phyloP scores from a whole-genome alignment of 2,797 vertebrate species.

The Dryobates pubescens region DNA sequence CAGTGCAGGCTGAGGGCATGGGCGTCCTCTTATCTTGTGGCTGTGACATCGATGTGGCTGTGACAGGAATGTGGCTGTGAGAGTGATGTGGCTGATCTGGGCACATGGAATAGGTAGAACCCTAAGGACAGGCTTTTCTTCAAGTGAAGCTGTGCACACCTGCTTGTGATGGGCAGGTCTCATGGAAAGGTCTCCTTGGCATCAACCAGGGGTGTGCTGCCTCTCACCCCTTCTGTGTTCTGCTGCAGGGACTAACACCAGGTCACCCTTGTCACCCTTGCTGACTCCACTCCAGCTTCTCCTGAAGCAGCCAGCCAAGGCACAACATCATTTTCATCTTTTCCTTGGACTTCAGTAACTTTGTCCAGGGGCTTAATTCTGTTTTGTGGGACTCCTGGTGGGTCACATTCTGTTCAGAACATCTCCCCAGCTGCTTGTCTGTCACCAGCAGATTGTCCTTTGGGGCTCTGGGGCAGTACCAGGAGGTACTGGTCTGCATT shows the following conservation, averaged over 20 bases:
- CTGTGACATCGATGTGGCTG: background rate
- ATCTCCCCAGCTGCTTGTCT: background rate
- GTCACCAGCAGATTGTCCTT: background rate
- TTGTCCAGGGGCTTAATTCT: background rate
- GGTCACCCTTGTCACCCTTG: background rate
- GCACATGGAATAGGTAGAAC: background rate
- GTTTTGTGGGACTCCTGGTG: background rate
- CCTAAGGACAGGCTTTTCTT: background rate
- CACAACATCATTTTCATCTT: background rate
- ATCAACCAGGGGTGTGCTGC: background rate
- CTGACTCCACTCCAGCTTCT: background rate
- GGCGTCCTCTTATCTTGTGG: background rate
- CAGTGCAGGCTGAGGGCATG: background rate
- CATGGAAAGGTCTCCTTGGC: background rate
- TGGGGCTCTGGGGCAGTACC: background rate
- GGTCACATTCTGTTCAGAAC: background rate
- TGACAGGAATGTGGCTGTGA: background rate
- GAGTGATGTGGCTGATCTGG: background rate
- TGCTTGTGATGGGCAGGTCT: background rate
- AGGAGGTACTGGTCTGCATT: background rate
- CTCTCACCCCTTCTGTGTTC: background rate
- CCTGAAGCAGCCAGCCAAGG: background rate
- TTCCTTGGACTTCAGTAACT: background rate
- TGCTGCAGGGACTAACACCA: background rate
- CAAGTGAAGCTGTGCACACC: background rate